Conservation (phyloP, 1,140 invertebrate genomes). For the Brachionus sp. region DNA sequence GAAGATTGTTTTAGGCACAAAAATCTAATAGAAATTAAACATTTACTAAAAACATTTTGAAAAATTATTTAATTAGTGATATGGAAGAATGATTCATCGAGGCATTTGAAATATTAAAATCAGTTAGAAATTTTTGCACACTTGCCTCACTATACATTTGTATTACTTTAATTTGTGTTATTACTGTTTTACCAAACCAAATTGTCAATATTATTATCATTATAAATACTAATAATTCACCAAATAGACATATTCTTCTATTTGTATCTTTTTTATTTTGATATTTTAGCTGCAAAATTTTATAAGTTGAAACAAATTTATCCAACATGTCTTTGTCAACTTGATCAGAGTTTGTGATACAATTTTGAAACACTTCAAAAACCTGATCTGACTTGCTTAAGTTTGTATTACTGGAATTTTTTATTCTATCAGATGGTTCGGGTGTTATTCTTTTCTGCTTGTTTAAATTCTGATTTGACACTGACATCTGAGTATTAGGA, state of each 20-base stretch:
- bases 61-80: neutral
- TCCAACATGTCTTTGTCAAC: neutral
- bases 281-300: neutral
- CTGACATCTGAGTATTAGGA: neutral
- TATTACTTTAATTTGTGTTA: neutral
- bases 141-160: neutral
- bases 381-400: constrained; percentile 35
- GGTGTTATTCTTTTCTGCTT: neutral
- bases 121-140: neutral
- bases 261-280: constrained; percentile 14
- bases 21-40: neutral
- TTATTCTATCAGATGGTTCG: neutral
- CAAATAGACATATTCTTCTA: neutral
- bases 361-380: constrained; percentile 9
- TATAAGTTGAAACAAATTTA: constrained; percentile 21
- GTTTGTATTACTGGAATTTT: neutral
- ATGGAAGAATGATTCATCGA: neutral
- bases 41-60: neutral
- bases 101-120: neutral
- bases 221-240: constrained; percentile 5
- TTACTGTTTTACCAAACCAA: neutral
- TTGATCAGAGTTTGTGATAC: neutral
- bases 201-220: constrained; percentile 2
- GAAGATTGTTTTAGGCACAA: neutral
- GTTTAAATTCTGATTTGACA: constrained; percentile 4